Base-by-base conservation (phyloP, 2,113 vertebrate species). In the Pavo muticus region DNA sequence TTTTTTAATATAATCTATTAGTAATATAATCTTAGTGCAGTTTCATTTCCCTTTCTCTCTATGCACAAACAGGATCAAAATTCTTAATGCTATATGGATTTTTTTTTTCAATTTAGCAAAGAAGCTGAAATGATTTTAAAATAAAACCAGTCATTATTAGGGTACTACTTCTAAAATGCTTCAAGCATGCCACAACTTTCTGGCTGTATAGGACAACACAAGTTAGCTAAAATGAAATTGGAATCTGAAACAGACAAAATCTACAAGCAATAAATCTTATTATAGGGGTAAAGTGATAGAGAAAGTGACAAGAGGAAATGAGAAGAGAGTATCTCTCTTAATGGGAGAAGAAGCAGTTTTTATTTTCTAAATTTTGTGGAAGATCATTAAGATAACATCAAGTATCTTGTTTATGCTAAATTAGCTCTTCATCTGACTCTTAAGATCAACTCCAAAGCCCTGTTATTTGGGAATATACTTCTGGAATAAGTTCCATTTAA, bases 401-500 rank as follows among this genome's bases (percentile, higher is more conserved):
- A 32, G 65, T 56, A 39, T 80, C 61, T 79, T 65, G 52, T 35
- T 95, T 76, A 84, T 61, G 91, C 35, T 56, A 85, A 94, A 96
- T 93, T 73, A 87, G 13, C 77, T 71, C 40, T 50, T 64, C 94
- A 65, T 59, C 65, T 85, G 35, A 85, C 50, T 80, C 25, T n/a
- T 11, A 19, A 64, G 40, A 63, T 87, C 44, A 71, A 65, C 30
- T 80, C 54, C 74, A 80, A 90, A 88, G 50, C 91, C 91, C 1
- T 79, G 65, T 93, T 87, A 52, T 63, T 87, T 50, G 59, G 73
- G 69, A 96, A 88, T 90, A 65, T 82, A 74, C 87, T 94, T 96
- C 93, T 91, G 83, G 87, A 91, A 25, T 67, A 94, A 95, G 90
- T 97, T 97, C 92, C 76, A 84, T 93, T 93, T 94, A 87, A 92